Evolutionary conservation across 2,888 invertebrate genomes (phyloP), one percentile per base, ranked within the genome.

Genomic region (Harpagoxenus sublaevis): DNA sequence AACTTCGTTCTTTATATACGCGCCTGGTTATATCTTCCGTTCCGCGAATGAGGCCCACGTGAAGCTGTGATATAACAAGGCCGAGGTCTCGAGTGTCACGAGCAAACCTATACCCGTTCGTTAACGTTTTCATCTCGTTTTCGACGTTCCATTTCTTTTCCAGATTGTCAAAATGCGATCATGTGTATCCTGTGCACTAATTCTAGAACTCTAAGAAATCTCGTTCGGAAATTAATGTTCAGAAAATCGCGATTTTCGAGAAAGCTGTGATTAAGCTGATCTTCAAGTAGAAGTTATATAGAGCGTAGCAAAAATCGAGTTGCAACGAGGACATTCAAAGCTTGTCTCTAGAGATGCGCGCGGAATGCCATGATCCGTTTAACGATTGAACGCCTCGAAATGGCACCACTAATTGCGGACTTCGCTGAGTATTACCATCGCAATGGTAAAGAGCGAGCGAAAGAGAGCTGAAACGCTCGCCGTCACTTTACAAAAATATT

Each of bases 21-120:
- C 51, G 55, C n/a, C 68, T 5, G 18, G 45, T 23, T 70, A 70
- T 60, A 70, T 70, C 35, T 57, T n/a, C 12, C 70, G 51, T 42
- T 84, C 81, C 86, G 83, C 63, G 51, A 73, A 51, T 79, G 70
- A 62, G 63, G 45, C 55, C 70, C 85, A 87, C 78, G 85, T 74
- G 81, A 89, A 86, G 83, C 77, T 86, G 55, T 81, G 84, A 65
- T 84, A 87, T 89, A 90, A 90, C 81, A 84, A 86, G 90, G 74
- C 81, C 86, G 86, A 83, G 86, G 68, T 85, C 83, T 89, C 85
- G 82, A 84, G 88, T 88, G 90, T 89, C 89, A 89, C 73, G 74
- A 84, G 77, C 89, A 90, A 84, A 83, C 84, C 88, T 89, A 86
- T 85, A 42, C 45, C 23, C 10, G 23, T 60, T 60, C 35, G 48